phyloP scores from a whole-genome alignment of 2,888 invertebrate species.

The Rhingia campestris region DNA sequence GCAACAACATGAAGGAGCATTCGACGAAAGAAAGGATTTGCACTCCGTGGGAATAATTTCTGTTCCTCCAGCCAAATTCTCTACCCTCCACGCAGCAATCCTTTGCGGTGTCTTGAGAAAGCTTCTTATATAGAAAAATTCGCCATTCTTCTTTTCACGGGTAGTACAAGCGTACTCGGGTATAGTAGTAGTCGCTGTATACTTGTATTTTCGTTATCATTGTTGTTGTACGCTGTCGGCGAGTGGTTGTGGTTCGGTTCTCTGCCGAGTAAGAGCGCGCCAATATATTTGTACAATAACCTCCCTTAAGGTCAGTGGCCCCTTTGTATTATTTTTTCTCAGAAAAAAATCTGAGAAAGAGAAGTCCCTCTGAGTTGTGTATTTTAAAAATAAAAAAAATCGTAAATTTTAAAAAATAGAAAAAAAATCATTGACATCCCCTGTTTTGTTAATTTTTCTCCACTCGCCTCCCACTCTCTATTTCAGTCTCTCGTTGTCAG shows the following conservation, averaged over 20 bases:
- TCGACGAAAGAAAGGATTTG: conserved; percentile 54
- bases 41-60: conserved; percentile 60
- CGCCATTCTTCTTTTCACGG: conserved; percentile 37
- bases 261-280: conserved; percentile 15
- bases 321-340: conserved; percentile 8
- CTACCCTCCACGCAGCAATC: conserved; percentile 21
- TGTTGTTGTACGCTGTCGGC: conserved; percentile 30
- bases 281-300: conserved; percentile 47
- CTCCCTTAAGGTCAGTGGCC: conserved; percentile 67
- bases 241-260: conserved; percentile 25
- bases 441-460: conserved; percentile 28
- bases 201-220: conserved; percentile 35
- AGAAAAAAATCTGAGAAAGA: conserved; percentile 18
- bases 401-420: conserved; percentile 18
- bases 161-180: conserved; percentile 23
- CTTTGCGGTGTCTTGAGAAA: conserved; percentile 51
- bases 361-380: not conserved
- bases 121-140: conserved; percentile 47
- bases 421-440: conserved; percentile 28
- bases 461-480: not conserved
- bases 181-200: not conserved
- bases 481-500: too few relatives aligned
- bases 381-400: conserved; percentile 27
- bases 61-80: conserved; percentile 18
- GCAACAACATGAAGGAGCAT: too few relatives aligned